Conservation (phyloP, 35 echinoderm and acorn worm species). For the Acanthaster planci region DNA sequence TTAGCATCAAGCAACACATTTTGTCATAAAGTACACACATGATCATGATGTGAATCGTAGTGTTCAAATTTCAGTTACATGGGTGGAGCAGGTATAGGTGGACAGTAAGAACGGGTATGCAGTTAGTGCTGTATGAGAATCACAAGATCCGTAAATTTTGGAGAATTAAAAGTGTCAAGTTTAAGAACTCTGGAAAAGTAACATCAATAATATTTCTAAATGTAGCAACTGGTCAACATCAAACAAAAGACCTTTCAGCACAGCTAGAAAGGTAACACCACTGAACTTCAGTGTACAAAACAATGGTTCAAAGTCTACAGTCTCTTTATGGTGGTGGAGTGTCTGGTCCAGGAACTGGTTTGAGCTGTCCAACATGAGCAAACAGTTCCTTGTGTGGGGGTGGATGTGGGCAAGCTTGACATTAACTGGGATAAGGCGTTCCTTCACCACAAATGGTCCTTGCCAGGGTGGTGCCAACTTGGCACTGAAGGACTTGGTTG, state of each 20-base stretch:
- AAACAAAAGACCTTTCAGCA: neutral
- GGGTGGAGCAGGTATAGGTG: too few species aligned
- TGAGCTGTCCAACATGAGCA: neutral
- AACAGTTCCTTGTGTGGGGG: neutral
- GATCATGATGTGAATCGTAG: too few species aligned
- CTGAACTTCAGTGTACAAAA: neutral
- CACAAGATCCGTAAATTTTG: too few species aligned
- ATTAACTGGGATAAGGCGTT: neutral
- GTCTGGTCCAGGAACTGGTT: neutral
- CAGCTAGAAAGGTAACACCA: neutral
- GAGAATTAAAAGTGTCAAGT: too few species aligned
- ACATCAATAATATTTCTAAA: too few species aligned
- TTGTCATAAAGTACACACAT: too few species aligned
- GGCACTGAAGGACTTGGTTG: neutral
- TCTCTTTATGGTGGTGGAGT: neutral
- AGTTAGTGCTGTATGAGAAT: too few species aligned
- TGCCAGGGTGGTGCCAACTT: neutral
- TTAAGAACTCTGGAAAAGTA: too few species aligned
- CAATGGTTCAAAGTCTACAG: neutral
- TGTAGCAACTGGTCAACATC: too few species aligned
- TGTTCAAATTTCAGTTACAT: too few species aligned
- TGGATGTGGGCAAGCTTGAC: neutral
- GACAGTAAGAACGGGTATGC: too few species aligned
- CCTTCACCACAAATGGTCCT: neutral
- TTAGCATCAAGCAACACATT: too few species aligned